phyloP scores from a whole-genome alignment of 2,797 vertebrate species.

The Enteromius anoplus region DNA sequence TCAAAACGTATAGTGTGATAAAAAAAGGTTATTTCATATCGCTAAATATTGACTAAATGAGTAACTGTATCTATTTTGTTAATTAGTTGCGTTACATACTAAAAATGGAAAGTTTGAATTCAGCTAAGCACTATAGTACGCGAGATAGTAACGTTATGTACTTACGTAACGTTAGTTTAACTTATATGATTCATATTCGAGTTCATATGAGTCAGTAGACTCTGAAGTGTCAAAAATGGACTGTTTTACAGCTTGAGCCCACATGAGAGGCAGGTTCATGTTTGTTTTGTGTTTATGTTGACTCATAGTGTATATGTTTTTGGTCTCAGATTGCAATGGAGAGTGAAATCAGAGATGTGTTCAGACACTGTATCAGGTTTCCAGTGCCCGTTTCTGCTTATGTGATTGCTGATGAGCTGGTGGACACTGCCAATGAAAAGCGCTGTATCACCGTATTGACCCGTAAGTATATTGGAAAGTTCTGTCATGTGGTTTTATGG shows the following conservation, averaged over 20 bases:
- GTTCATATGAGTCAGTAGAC: background rate
- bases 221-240: background rate
- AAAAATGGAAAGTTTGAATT: background rate
- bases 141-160: background rate
- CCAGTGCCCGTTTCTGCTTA: constrained; percentile 65
- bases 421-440: constrained; percentile 36
- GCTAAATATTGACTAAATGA: background rate
- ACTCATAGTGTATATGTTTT: constrained; percentile 11
- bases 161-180: background rate
- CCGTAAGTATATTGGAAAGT: constrained; percentile 60
- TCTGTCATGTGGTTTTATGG: background rate
- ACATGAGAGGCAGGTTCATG: background rate
- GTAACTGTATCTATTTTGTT: background rate
- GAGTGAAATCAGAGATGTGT: constrained; percentile 64
- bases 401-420: constrained; percentile 59
- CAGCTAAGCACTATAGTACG: background rate
- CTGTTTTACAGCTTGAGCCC: background rate
- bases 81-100: background rate
- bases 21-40: background rate
- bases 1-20: background rate
- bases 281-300: background rate
- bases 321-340: constrained; percentile 45
- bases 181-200: background rate
- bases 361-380: constrained; percentile 64
- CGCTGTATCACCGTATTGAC: constrained; percentile 64